These are phyloP conservation scores for Sitta europaea DNA, from an alignment of 2,113 vertebrate species.

Conservation along the genomic window DNA sequence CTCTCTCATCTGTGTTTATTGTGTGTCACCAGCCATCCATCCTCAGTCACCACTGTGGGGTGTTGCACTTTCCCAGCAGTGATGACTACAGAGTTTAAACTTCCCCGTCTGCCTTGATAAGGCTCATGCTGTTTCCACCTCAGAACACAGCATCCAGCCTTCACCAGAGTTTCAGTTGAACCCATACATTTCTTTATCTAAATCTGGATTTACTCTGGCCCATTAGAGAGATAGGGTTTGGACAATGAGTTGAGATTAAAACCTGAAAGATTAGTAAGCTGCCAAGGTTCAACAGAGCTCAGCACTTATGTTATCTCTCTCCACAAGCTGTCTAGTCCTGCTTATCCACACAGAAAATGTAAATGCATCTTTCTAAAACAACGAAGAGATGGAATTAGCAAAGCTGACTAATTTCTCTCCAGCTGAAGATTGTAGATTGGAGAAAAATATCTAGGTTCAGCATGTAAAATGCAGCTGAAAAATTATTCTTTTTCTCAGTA, in stretches of 20 bases:
- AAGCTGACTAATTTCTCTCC: not conserved
- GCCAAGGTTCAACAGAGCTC: not conserved
- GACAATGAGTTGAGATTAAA: constrained; percentile 25
- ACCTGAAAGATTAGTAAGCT: not conserved
- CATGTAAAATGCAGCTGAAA: not conserved
- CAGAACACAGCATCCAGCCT: not conserved
- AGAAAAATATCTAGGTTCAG: not conserved
- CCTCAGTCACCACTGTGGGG: not conserved
- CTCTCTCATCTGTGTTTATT: not conserved
- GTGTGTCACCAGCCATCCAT: not conserved
- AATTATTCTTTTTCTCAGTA: not conserved
- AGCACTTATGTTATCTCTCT: not conserved
- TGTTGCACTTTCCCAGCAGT: fast-evolving
- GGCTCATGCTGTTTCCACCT: not conserved
- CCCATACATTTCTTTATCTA: not conserved
- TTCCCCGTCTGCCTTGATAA: not conserved
- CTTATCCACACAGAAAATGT: constrained; percentile 2
- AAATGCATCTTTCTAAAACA: constrained; percentile 25
- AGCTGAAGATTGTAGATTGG: not conserved
- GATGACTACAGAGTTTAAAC: not conserved
- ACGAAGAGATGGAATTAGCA: not conserved
- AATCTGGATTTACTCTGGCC: not conserved
- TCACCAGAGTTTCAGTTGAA: not conserved
- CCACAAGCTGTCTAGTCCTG: not conserved
- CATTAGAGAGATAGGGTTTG: not conserved